phyloP scores from a whole-genome alignment of 2,113 vertebrate genomes.

The Amazona guildingii region DNA sequence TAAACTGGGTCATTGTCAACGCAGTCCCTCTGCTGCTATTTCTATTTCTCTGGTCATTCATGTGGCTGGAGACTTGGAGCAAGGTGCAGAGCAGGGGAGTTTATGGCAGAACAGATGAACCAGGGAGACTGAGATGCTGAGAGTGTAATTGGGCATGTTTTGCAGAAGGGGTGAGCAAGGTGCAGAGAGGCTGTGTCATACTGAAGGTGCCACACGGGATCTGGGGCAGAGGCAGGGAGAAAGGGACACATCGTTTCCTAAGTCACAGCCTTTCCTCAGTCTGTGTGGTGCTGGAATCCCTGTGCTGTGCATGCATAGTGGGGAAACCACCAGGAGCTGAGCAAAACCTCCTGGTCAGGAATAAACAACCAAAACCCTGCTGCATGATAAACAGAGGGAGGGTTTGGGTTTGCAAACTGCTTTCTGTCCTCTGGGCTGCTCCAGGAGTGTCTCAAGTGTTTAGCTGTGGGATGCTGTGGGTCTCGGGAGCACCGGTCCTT shows the following conservation, averaged over 20 bases:
- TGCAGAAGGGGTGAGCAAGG: neutral
- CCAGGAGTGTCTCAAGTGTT: neutral
- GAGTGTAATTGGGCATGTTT: neutral
- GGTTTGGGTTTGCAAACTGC: neutral
- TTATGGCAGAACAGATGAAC: neutral
- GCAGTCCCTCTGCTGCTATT: neutral
- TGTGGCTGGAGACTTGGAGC: neutral
- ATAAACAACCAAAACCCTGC: neutral
- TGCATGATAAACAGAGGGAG: neutral
- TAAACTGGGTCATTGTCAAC: neutral
- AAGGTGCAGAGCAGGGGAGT: neutral
- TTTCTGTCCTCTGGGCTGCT: neutral
- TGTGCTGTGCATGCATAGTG: neutral
- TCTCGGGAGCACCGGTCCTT: neutral
- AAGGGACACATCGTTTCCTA: neutral
- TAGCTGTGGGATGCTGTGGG: neutral
- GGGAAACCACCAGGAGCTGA: neutral
- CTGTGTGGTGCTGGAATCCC: neutral
- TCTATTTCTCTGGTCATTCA: neutral
- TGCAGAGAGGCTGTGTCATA: neutral
- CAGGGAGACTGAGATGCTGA: neutral
- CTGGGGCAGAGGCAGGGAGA: neutral
- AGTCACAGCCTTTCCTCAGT: neutral
- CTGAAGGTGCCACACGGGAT: rapidly evolving
- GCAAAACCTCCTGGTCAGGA: neutral